Evolutionary conservation across 2,888 invertebrate genomes (phyloP).

Genomic region (Drosophila fulvimacula): DNA sequence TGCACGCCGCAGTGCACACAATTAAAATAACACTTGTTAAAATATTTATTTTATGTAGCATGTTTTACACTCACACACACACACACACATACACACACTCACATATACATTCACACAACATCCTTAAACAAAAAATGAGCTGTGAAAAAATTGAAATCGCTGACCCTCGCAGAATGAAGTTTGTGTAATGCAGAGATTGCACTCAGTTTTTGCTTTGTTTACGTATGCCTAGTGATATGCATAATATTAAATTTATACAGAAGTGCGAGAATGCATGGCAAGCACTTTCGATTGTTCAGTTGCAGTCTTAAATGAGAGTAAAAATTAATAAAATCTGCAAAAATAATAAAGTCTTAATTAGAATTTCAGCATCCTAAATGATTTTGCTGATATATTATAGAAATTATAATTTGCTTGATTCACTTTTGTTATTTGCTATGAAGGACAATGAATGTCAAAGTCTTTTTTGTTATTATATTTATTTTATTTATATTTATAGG

Average conservation of each 20-base stretch:
- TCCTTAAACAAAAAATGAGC: slow-evolving; percentile 31
- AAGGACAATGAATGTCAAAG: no score
- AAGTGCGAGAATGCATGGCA: neutral
- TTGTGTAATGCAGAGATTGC: slow-evolving; percentile 38
- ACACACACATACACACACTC: slow-evolving; percentile 1
- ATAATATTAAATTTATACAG: slow-evolving; percentile 11
- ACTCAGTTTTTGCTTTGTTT: neutral
- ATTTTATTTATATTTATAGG: no score
- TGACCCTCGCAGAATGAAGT: slow-evolving; percentile 42
- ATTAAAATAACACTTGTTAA: slow-evolving; percentile 77
- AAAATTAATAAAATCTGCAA: neutral
- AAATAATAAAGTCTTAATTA: neutral
- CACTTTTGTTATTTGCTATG: no score
- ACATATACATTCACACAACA: no score
- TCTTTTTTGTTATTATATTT: no score
- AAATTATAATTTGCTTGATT: no score
- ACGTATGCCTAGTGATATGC: slow-evolving; percentile 1
- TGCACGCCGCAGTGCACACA: slow-evolving; percentile 63
- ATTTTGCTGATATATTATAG: no score
- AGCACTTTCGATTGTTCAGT: slow-evolving; percentile 7
- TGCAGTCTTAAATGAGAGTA: neutral
- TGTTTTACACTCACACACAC: slow-evolving; percentile 19
- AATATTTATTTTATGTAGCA: slow-evolving; percentile 71
- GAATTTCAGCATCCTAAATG: no score
- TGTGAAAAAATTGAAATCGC: slow-evolving; percentile 52